Evolutionary conservation across 2,888 invertebrate species (phyloP).

Genomic region (Odontocerum albicorne): DNA sequence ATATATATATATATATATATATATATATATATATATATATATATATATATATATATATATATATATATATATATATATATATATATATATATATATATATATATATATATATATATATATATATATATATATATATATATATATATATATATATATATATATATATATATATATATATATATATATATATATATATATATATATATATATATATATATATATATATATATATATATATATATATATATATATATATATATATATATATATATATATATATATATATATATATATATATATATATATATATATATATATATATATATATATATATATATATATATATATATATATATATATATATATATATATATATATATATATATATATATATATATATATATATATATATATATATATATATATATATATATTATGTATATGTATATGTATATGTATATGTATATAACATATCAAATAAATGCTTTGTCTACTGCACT

Average conservation of each 20-base stretch:
- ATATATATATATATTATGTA: too few relatives aligned
- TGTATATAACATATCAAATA: too few relatives aligned
- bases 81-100: not conserved
- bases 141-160: not conserved
- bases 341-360: too few relatives aligned
- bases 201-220: not conserved
- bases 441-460: too few relatives aligned
- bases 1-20: not conserved
- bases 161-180: not conserved
- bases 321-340: too few relatives aligned
- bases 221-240: not conserved
- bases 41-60: not conserved
- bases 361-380: too few relatives aligned
- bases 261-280: not conserved
- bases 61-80: not conserved
- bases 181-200: not conserved
- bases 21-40: not conserved
- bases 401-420: too few relatives aligned
- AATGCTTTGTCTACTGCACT: too few relatives aligned
- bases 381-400: too few relatives aligned
- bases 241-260: not conserved
- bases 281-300: too few relatives aligned
- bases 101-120: not conserved
- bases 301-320: too few relatives aligned
- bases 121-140: not conserved